phyloP scores from a whole-genome alignment of 2,797 vertebrate genomes.

The Syngnathus acus region DNA sequence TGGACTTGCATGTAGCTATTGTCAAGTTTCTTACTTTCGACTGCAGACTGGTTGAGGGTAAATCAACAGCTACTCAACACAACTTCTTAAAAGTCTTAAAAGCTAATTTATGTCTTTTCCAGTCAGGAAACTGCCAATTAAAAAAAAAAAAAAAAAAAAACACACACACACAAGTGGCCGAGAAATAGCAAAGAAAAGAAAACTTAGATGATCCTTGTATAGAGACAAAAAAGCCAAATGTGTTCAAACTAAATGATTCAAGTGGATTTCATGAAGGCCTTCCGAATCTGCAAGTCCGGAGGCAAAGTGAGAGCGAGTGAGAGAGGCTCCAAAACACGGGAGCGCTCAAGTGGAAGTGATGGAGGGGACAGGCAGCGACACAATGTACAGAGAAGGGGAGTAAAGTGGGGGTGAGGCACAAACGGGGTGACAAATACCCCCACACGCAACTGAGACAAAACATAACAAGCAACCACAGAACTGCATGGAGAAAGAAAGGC shows the following conservation, averaged over 20 bases:
- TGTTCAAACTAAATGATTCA: conserved; percentile 46
- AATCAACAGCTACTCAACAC: too few relatives aligned
- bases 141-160: too few relatives aligned
- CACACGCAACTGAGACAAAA: conserved; percentile 64
- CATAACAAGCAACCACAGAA: conserved; percentile 50
- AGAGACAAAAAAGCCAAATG: conserved; percentile 43
- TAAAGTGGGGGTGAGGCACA: conserved; percentile 36
- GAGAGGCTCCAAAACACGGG: conserved; percentile 56
- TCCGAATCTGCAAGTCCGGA: conserved; percentile 38
- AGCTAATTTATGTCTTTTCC: too few relatives aligned
- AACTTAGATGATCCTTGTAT: conserved; percentile 34
- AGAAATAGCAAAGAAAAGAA: not conserved
- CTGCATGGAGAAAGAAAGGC: conserved; percentile 2
- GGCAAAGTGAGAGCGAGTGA: conserved; percentile 1
- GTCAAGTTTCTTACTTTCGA: too few relatives aligned
- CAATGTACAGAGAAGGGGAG: conserved; percentile 57
- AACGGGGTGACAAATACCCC: conserved; percentile 57
- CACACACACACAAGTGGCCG: too few relatives aligned
- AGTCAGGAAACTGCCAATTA: not conserved
- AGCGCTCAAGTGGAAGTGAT: conserved; percentile 69
- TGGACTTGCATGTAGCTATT: too few relatives aligned
- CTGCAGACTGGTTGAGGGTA: too few relatives aligned
- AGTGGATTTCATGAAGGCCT: conserved; percentile 39
- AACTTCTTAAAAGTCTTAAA: too few relatives aligned
- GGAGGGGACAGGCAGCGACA: conserved; percentile 61